These are phyloP conservation scores for Centropristis striata DNA, from an alignment of 2,113 vertebrate species.

Conservation along the genomic window DNA sequence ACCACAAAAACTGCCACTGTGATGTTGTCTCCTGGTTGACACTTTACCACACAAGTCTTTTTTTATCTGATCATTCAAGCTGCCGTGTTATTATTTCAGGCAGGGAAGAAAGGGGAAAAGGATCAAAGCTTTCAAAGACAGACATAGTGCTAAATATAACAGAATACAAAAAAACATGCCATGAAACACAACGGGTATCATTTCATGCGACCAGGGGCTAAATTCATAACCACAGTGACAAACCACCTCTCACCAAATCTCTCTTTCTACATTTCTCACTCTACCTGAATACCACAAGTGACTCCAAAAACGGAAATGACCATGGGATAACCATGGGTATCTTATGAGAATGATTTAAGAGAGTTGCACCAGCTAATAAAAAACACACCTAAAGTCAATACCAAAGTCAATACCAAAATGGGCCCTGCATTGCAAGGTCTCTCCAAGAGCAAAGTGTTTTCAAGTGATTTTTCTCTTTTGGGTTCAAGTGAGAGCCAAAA, in stretches of 20 bases:
- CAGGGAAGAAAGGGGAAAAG: background rate
- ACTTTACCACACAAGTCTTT: background rate
- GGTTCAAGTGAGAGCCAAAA: background rate
- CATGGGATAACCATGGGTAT: background rate
- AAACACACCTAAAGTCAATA: constrained; percentile 4
- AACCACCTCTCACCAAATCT: background rate
- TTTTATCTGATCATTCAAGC: background rate
- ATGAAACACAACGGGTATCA: constrained; percentile 10
- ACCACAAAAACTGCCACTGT: background rate
- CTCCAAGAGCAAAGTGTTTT: background rate
- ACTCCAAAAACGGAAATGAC: background rate
- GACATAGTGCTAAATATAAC: background rate
- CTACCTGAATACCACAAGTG: background rate
- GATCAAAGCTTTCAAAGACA: background rate
- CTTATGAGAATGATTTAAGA: background rate
- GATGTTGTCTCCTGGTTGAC: background rate
- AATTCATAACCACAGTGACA: background rate
- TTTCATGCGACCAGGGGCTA: background rate
- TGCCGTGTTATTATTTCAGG: background rate
- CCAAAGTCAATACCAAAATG: background rate
- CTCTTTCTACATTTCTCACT: background rate
- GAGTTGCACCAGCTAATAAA: background rate
- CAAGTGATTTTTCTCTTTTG: constrained; percentile 3
- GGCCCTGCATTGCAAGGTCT: background rate
- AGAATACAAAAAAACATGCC: background rate